phyloP scores from a whole-genome alignment of 2,888 invertebrate genomes.

The Lydus trimaculatus region DNA sequence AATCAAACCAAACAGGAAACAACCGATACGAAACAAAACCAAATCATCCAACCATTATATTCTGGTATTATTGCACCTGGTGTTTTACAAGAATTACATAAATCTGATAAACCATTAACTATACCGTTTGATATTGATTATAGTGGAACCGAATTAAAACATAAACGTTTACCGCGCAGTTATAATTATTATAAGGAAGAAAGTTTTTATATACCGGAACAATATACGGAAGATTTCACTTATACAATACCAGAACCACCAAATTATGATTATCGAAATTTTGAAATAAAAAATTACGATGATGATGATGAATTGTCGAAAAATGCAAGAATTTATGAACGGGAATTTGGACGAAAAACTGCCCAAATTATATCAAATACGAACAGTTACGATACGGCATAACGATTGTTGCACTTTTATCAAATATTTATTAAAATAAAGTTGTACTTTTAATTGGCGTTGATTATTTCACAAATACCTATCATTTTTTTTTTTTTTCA shows the following conservation, averaged over 20 bases:
- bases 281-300: conserved; percentile 41
- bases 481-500: too few relatives aligned
- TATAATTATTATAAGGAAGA: conserved; percentile 19
- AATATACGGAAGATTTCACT: conserved; percentile 40
- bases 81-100: conserved; percentile 47
- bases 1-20: conserved; percentile 26
- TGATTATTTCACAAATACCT: neutral
- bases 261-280: conserved; percentile 35
- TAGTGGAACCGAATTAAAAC: conserved; percentile 47
- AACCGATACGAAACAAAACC: conserved; percentile 28
- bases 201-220: conserved; percentile 43
- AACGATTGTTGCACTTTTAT: neutral
- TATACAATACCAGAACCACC: conserved; percentile 39
- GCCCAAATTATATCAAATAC: conserved; percentile 16
- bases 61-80: conserved; percentile 47
- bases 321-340: conserved; percentile 45
- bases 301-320: conserved; percentile 50
- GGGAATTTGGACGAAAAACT: conserved; percentile 41
- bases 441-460: neutral
- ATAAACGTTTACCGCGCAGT: conserved; percentile 21
- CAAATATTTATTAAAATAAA: neutral
- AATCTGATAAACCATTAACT: conserved; percentile 49
- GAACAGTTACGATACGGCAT: neutral
- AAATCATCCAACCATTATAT: conserved; percentile 48
- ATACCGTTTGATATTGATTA: conserved; percentile 54